Evolutionary conservation across 2,797 vertebrate genomes (phyloP).

Genomic region (Bradypodion pumilum): DNA sequence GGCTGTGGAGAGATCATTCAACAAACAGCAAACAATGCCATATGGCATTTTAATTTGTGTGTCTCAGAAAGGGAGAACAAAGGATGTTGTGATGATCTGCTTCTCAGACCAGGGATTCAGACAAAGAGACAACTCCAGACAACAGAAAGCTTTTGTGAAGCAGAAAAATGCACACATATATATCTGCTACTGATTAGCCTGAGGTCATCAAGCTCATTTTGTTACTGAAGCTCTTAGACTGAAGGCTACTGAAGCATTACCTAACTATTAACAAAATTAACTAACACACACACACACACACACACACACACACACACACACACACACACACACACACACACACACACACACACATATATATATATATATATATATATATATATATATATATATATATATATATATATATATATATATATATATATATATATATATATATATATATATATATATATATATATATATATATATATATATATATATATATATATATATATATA

Average conservation of each 20-base stretch:
- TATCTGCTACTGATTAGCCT: not conserved
- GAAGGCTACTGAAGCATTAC: constrained; percentile 2
- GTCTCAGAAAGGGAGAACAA: not conserved
- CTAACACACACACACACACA: no score
- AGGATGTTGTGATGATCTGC: not conserved
- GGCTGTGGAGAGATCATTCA: constrained; percentile 15
- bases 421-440: no score
- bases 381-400: no score
- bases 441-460: no score
- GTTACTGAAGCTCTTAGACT: not conserved
- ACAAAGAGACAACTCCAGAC: constrained; percentile 4
- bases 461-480: no score
- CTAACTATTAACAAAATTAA: not conserved
- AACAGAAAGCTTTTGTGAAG: not conserved
- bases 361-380: no score
- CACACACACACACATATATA: no score
- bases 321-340: no score
- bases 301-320: no score
- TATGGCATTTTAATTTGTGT: constrained; percentile 26
- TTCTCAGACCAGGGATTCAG: constrained; percentile 3
- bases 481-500: no score
- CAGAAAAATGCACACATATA: not conserved
- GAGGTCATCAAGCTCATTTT: constrained; percentile 1
- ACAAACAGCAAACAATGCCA: constrained; percentile 29
- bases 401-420: no score